Base-by-base conservation (phyloP, 2,797 vertebrate species). In the Sylvia borin region DNA sequence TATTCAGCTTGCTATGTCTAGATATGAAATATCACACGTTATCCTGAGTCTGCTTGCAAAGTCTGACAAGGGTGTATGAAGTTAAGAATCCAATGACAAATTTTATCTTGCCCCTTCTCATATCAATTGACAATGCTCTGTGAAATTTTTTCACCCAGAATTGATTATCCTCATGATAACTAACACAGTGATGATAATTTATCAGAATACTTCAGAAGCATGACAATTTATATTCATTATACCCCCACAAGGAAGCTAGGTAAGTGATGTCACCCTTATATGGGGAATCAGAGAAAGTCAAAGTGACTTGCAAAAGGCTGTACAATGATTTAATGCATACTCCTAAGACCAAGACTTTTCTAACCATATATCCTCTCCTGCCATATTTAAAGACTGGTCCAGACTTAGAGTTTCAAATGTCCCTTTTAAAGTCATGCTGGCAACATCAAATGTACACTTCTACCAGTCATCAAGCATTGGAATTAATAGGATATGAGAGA, bases 1-100 rank as follows among this genome's bases (percentile, higher is more conserved):
- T 86, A 78, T 94, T 93, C 83, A 70, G 66, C 40, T 94, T 93
- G 40, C 70, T 84, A 17, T 62, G 76, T 81, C 70, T 74, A 93
- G 92, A 88, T 94, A 96, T 95, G 90, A 92, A 93, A 81, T 90
- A 96, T 66, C 83, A 84, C 53, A 80, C 18, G 0, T 73, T 90
- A 92, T 42, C 40, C 79, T 12, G 5, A 75, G 61, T 55, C 85
- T 66, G 47, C 72, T n/a, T 65, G 62, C 66, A 78, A 83, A 80
- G 64, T 84, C 54, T 90, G 88, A 84, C 85, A 94, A 72, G 36
- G 20, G 36, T 84, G 71, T 48, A 78, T 48, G 71, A 90, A 86
- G 85, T 62, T 81, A 88, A 86, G 43, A 27, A 93, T 66, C 51
- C 58, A 72, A 22, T 38, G 58, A 86, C 43, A 93, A 76, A 94